Base-by-base conservation (phyloP, 1,140 invertebrate species). In the Drosophila seguyi region DNA sequence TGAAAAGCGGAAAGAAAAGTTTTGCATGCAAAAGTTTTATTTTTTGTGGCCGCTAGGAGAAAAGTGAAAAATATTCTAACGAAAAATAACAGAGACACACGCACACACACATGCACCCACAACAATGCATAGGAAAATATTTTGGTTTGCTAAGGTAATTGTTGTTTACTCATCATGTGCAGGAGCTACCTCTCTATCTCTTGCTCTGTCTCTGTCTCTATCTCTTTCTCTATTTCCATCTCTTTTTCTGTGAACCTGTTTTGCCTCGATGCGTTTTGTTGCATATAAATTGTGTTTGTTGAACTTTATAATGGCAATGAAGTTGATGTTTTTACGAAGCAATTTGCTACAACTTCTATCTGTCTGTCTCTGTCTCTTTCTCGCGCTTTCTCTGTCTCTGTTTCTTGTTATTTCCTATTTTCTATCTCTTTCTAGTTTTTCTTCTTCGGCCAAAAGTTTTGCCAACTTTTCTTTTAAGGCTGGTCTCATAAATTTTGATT, bases 81-180 rank as follows among this genome's bases (percentile, higher is more conserved):
- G 14, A 25, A 25, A 55, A 22, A 52, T 20, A 52, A 53, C 45
- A 27, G 14, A 27, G 45, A 27, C 3, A 25, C 22, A 27, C n/a
- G n/a, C 29, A 31, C 29, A 20, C 31, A 29, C 36, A 34, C 10
- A 44, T 42, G 45, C 68, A 42, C 25, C 45, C 38, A 44, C 65
- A 71, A 68, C 62, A 61, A 56, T 38, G 47, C 29, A 18, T 6
- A 38, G 20, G 44, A 67, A 72, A 74, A 67, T 76, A 45, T 68
- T 67, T 69, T 47, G 67, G 66, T 71, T 59, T 53, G 45, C 45
- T 58, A 36, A 10, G 52, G 73, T 85, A 81, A 85, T 86, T 86
- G 82, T 73, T 85, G 82, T 86, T 86, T 77, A 81, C 81, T 27
- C 44, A 55, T 72, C 48, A 47, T 27, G 31, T 65, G 20, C 36